These are phyloP conservation scores for Gobio occitaniae DNA, from an alignment of 2,797 vertebrate genomes.

Conservation along the genomic window DNA sequence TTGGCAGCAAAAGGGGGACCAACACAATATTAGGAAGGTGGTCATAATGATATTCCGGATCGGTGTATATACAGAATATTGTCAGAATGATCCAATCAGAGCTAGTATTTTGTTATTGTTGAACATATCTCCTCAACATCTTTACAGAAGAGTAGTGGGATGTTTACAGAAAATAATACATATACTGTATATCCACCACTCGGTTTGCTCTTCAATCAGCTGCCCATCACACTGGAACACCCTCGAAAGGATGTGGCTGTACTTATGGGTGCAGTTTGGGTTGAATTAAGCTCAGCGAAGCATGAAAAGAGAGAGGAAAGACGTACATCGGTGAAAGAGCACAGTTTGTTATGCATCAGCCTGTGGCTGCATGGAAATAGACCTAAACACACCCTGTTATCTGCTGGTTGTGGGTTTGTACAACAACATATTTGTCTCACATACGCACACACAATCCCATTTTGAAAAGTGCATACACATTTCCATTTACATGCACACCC, in stretches of 20 bases:
- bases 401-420: conserved; percentile 17
- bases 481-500: not conserved
- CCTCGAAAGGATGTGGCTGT: not conserved
- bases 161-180: conserved; percentile 28
- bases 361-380: conserved; percentile 10
- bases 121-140: not conserved
- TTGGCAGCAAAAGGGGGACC: too few relatives aligned
- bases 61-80: too few relatives aligned
- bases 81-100: not conserved
- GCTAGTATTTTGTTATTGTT: not conserved
- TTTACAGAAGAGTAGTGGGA: not conserved
- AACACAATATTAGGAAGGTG: too few relatives aligned
- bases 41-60: too few relatives aligned
- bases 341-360: not conserved
- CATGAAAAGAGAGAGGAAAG: conserved; percentile 41
- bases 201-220: conserved; percentile 13
- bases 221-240: not conserved
- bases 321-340: not conserved
- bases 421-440: conserved; percentile 3
- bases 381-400: conserved; percentile 17
- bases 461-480: not conserved
- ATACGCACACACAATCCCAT: not conserved
- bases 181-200: conserved; percentile 37
- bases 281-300: conserved; percentile 43
- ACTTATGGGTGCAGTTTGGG: conserved; percentile 2